Conservation (phyloP, 2,888 invertebrate species). For the Leptinotarsa juncta region DNA sequence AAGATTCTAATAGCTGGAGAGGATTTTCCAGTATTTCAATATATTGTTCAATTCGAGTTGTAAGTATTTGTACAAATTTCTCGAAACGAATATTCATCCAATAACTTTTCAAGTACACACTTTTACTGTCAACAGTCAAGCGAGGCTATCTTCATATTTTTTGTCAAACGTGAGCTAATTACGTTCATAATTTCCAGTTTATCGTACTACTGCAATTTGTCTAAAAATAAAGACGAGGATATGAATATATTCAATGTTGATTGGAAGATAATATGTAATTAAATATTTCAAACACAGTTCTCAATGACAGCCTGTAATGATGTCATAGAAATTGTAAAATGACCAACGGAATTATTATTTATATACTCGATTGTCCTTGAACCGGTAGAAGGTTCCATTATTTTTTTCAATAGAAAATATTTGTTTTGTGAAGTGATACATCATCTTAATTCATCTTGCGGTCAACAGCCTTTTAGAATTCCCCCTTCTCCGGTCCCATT, state of each 20-base stretch:
- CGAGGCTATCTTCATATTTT: neutral
- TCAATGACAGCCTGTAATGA: slow-evolving; percentile 34
- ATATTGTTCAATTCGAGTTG: too few relatives aligned
- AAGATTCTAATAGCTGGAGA: too few relatives aligned
- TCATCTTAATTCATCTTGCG: neutral
- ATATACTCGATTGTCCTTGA: slow-evolving; percentile 25
- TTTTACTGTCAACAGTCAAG: neutral
- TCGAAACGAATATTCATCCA: too few relatives aligned
- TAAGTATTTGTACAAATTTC: too few relatives aligned
- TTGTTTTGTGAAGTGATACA: neutral
- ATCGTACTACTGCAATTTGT: neutral
- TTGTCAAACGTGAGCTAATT: neutral
- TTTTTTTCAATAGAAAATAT: slow-evolving; percentile 2
- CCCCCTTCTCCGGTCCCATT: too few relatives aligned
- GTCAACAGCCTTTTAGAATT: neutral
- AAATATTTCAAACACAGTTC: slow-evolving; percentile 19
- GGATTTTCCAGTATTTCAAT: too few relatives aligned
- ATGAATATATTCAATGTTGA: slow-evolving; percentile 5
- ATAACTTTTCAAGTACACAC: too few relatives aligned
- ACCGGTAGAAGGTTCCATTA: slow-evolving; percentile 24
- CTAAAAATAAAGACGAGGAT: slow-evolving; percentile 7
- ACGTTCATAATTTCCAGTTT: neutral
- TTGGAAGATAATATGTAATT: slow-evolving; percentile 20
- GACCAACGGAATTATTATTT: slow-evolving; percentile 29
- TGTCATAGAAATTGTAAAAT: slow-evolving; percentile 29